Percentiles rank a stretch among this genome's conserved stretches.
Evolutionary conservation across 1,140 invertebrate species (phyloP).

Genomic region (Archivesica marissinica): DNA sequence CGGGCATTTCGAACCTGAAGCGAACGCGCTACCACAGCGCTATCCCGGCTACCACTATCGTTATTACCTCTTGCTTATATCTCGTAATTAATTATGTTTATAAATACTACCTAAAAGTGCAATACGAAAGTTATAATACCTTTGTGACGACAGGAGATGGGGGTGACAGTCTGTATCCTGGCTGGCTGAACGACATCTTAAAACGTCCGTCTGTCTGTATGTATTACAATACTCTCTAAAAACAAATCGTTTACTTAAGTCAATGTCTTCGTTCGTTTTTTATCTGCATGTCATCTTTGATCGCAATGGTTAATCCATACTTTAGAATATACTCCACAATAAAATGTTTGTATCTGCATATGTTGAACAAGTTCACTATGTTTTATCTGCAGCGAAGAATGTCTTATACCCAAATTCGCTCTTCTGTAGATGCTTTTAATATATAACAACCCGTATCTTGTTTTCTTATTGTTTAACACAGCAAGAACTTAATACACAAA

Average conservation of each 20-base stretch:
- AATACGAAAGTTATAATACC: background rate
- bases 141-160: constrained; percentile 20
- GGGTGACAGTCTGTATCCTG: constrained; percentile 26
- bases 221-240: background rate
- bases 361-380: too few species aligned
- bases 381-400: too few species aligned
- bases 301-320: background rate
- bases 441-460: constrained; percentile 37
- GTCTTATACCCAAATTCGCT: too few species aligned
- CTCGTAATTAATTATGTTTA: too few species aligned
- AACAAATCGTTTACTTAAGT: too few species aligned
- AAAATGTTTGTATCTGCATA: background rate
- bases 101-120: too few species aligned
- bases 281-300: background rate
- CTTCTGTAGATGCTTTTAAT: background rate
- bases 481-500: constrained; percentile 36
- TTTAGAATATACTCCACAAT: background rate
- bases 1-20: too few species aligned
- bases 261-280: background rate
- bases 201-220: background rate
- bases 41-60: too few species aligned
- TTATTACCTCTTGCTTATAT: too few species aligned
- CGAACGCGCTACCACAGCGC: too few species aligned
- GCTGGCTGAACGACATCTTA: constrained; percentile 23
- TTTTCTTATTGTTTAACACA: constrained; percentile 32